Base-by-base conservation (phyloP, 2,888 invertebrate species). In the Drosophila atroscutellata region DNA sequence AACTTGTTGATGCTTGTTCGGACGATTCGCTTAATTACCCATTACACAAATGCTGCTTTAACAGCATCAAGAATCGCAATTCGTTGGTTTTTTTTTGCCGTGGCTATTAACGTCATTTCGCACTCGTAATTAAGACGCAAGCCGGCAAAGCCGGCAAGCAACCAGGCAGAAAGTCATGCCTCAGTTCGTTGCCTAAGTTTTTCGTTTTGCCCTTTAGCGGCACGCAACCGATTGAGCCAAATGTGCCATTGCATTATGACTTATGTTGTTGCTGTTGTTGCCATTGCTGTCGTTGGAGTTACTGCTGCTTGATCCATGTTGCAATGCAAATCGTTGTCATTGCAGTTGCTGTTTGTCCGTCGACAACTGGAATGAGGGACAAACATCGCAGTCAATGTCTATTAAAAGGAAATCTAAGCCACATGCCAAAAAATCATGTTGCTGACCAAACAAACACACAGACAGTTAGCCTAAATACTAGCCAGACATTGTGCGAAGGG, bases 321-420 rank as follows among this genome's bases (percentile, higher is more conserved):
- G 86, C 90, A 86, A 86, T 90, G 86, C 90, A 86, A 86, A 86
- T 81, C 76, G 75, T 74, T 86, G 76, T 75, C 73, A 78, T 62
- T 78, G 77, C 60, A 57, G 59, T 28, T 49, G 68, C 49, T 58
- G 65, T 54, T 52, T 50, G 62, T 57, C 57, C 30, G 18, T 57
- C 47, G 20, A n/a, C 37, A 60, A 30, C 62, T 66, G 68, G 54
- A 59, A 58, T 70, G 80, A 78, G 79, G 78, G 81, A 80, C 69
- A 77, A 81, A 65, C 70, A 59, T 42, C 30, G 75, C 83, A 77
- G 80, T 83, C 81, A 81, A 83, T 72, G 89, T 83, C 89, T 72
- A 86, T 84, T 86, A 84, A 86, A 80, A 89, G 85, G 87, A 78
- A 89, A 89, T 82, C 83, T 85, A 82, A 87, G 88, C 83, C 85